These are phyloP conservation scores for Phalloptychus januarius DNA, from an alignment of 2,797 vertebrate genomes.

Conservation along the genomic window DNA sequence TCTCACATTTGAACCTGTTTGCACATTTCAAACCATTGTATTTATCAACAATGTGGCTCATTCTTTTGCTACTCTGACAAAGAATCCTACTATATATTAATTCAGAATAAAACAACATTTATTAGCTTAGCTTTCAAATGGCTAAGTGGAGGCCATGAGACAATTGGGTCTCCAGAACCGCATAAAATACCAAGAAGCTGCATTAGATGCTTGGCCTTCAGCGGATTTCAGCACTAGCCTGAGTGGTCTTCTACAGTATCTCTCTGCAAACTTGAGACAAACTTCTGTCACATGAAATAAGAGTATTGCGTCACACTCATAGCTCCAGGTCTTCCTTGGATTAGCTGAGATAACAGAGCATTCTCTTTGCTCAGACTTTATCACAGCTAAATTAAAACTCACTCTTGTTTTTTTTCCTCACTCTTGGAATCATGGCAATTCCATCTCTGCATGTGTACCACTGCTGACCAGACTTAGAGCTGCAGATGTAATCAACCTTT, in stretches of 20 bases:
- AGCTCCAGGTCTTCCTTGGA: slow-evolving; percentile 17
- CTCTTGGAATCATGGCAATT: slow-evolving; percentile 15
- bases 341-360: background rate
- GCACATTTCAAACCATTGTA: background rate
- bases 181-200: slow-evolving; percentile 12
- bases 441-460: slow-evolving; percentile 19
- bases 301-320: background rate
- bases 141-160: slow-evolving; percentile 4
- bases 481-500: slow-evolving; percentile 41
- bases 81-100: background rate
- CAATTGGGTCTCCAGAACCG: background rate
- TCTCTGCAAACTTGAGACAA: slow-evolving; percentile 5
- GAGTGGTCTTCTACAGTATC: background rate
- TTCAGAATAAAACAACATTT: slow-evolving; percentile 2
- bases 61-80: background rate
- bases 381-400: slow-evolving; percentile 29
- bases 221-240: slow-evolving; percentile 26
- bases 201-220: slow-evolving; percentile 51
- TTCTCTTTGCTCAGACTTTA: slow-evolving; percentile 9
- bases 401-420: background rate
- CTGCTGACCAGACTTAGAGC: slow-evolving; percentile 44
- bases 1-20: background rate
- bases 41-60: background rate
- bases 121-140: slow-evolving; percentile 4
- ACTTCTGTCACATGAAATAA: slow-evolving; percentile 22